phyloP scores from a whole-genome alignment of 2,888 invertebrate genomes.

The Isotomurus palustris region DNA sequence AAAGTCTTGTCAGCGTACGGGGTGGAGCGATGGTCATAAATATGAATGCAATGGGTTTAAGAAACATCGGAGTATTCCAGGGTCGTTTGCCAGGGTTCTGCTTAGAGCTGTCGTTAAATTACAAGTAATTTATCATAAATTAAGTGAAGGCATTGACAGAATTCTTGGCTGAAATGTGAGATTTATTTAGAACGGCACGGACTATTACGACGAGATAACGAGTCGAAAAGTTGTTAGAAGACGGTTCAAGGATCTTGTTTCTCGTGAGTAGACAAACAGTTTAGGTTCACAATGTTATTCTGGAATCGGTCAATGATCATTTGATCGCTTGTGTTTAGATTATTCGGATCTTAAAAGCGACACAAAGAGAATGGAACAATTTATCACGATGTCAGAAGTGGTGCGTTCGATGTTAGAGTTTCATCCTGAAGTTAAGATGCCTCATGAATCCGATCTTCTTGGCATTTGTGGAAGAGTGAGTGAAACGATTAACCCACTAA shows the following conservation, averaged over 20 bases:
- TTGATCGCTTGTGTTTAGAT: constrained; percentile 57
- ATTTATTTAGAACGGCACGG: constrained; percentile 26
- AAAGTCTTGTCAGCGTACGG: constrained; percentile 70
- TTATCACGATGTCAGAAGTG: constrained; percentile 67
- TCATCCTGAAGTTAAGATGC: constrained; percentile 64
- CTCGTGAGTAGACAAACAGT: constrained; percentile 63
- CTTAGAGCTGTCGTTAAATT: constrained; percentile 68
- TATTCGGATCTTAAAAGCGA: constrained; percentile 74
- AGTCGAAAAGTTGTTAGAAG: constrained; percentile 50
- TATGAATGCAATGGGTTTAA: constrained; percentile 61
- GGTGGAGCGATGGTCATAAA: constrained; percentile 73
- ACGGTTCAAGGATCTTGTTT: constrained; percentile 81
- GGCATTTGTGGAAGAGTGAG: constrained; percentile 81
- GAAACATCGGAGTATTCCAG: constrained; percentile 57
- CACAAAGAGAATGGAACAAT: constrained; percentile 69
- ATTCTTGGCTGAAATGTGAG: neutral
- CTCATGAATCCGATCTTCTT: constrained; percentile 71
- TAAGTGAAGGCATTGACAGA: neutral
- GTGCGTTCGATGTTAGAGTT: constrained; percentile 59
- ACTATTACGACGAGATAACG: constrained; percentile 38
- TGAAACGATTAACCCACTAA: constrained; percentile 38
- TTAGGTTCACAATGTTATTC: neutral
- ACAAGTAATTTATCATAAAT: constrained; percentile 48
- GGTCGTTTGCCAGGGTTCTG: constrained; percentile 72
- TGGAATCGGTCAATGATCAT: neutral